Percentiles rank a stretch among this genome's conserved stretches.
Conservation (phyloP, 2,888 invertebrate genomes). For the Pterostichus madidus region DNA sequence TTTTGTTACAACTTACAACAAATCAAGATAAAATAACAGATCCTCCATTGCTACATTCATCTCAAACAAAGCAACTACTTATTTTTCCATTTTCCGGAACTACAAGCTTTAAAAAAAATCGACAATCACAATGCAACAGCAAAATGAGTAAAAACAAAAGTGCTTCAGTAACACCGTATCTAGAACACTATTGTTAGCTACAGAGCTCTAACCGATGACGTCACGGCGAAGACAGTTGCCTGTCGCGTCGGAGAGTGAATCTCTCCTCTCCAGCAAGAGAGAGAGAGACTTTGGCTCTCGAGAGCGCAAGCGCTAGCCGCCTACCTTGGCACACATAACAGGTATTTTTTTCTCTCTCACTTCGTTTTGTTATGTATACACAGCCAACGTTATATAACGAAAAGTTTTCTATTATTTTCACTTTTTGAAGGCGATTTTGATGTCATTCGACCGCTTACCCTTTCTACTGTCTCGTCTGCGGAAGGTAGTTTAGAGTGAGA, state of each 20-base stretch:
- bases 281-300: not conserved
- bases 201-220: slow-evolving; percentile 32
- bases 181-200: slow-evolving; percentile 48
- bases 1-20: slow-evolving; percentile 6
- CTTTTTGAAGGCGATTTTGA: slow-evolving; percentile 75
- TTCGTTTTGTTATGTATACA: slow-evolving; percentile 75
- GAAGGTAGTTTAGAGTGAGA: slow-evolving; percentile 53
- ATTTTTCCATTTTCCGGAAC: slow-evolving; percentile 42
- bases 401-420: slow-evolving; percentile 77
- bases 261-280: slow-evolving; percentile 46
- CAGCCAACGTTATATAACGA: slow-evolving; percentile 75
- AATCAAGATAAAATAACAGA: slow-evolving; percentile 15
- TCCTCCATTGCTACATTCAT: not conserved
- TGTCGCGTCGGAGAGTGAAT: slow-evolving; percentile 46
- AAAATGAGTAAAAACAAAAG: slow-evolving; percentile 42
- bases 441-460: slow-evolving; percentile 57
- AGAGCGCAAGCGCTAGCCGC: slow-evolving; percentile 72
- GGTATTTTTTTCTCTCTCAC: slow-evolving; percentile 62
- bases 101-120: slow-evolving; percentile 23
- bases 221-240: slow-evolving; percentile 48
- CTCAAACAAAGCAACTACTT: slow-evolving; percentile 12
- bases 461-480: slow-evolving; percentile 44
- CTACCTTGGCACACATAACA: slow-evolving; percentile 76
- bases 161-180: slow-evolving; percentile 5
- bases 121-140: slow-evolving; percentile 23